Evolutionary conservation across 1,140 invertebrate genomes (phyloP).

Genomic region (Bombus terrestris): DNA sequence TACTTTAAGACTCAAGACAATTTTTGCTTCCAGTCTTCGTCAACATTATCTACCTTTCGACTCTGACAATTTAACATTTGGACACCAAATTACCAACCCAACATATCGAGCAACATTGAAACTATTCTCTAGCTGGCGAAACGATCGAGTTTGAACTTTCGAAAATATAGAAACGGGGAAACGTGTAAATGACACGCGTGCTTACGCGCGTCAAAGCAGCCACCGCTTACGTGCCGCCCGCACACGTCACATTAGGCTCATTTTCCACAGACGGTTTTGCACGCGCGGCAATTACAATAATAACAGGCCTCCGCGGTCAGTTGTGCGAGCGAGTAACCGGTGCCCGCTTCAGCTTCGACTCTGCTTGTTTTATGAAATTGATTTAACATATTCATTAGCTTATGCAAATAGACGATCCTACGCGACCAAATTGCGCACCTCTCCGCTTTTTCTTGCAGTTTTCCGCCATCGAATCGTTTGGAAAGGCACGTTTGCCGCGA

Average conservation of each 20-base stretch:
- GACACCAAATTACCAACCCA: neutral
- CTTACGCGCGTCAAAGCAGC: constrained; percentile 10
- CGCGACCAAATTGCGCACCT: constrained; percentile 23
- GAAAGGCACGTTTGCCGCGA: no score
- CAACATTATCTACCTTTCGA: neutral
- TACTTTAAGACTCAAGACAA: neutral
- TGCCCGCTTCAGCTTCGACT: constrained; percentile 63
- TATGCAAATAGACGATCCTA: constrained; percentile 77
- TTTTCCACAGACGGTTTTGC: constrained; percentile 81
- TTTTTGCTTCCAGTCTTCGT: neutral
- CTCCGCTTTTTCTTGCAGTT: neutral
- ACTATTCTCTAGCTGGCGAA: neutral
- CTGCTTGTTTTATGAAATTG: constrained; percentile 79
- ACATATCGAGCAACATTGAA: neutral
- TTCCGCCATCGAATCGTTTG: neutral
- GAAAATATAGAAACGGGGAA: neutral
- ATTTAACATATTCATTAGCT: constrained; percentile 82
- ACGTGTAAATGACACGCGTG: constrained; percentile 23
- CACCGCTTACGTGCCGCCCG: constrained; percentile 59
- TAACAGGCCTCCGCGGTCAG: constrained; percentile 77
- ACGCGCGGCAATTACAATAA: constrained; percentile 82
- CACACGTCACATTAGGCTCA: constrained; percentile 80
- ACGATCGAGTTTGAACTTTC: no score
- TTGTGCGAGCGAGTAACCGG: constrained; percentile 60
- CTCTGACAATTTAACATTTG: neutral